A percentile compares a stretch with the other conserved stretches of the same genome.
Evolutionary conservation across 2,797 vertebrate species (phyloP).

Genomic region (Chaunax sp.): DNA sequence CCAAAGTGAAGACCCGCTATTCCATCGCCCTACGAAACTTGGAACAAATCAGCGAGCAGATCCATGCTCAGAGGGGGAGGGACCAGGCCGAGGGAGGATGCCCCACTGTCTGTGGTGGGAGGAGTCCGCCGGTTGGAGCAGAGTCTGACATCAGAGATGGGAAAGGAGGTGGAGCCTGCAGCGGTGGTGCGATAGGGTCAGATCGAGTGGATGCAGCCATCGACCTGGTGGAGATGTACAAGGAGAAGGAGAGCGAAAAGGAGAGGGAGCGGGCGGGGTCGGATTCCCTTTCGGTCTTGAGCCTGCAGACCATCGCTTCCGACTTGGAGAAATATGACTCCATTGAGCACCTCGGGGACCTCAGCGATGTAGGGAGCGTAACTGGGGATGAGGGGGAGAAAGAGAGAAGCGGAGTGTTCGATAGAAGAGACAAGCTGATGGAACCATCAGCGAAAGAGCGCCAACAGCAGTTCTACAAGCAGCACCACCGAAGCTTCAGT

Average conservation of each 20-base stretch:
- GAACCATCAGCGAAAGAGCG: conserved; percentile 63
- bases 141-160: conserved; percentile 76
- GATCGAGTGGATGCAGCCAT: conserved; percentile 73
- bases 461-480: conserved; percentile 80
- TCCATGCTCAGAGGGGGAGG: conserved; percentile 87
- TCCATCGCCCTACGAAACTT: conserved; percentile 90
- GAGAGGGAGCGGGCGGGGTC: conserved; percentile 79
- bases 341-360: conserved; percentile 88
- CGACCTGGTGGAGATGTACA: conserved; percentile 77
- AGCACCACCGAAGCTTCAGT: conserved; percentile 86
- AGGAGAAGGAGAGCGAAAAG: conserved; percentile 68
- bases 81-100: conserved; percentile 60
- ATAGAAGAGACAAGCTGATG: conserved; percentile 47
- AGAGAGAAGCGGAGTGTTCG: conserved; percentile 51
- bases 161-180: conserved; percentile 60
- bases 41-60: conserved; percentile 95
- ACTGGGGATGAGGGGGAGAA: conserved; percentile 73
- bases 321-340: conserved; percentile 95
- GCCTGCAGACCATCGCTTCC: conserved; percentile 93
- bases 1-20: conserved; percentile 91
- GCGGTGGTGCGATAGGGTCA: conserved; percentile 49
- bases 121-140: conserved; percentile 88
- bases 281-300: conserved; percentile 90
- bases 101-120: conserved; percentile 65
- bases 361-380: conserved; percentile 84